Evolutionary conservation across 2,888 invertebrate genomes (phyloP).

Genomic region (Apotomis turbidana): DNA sequence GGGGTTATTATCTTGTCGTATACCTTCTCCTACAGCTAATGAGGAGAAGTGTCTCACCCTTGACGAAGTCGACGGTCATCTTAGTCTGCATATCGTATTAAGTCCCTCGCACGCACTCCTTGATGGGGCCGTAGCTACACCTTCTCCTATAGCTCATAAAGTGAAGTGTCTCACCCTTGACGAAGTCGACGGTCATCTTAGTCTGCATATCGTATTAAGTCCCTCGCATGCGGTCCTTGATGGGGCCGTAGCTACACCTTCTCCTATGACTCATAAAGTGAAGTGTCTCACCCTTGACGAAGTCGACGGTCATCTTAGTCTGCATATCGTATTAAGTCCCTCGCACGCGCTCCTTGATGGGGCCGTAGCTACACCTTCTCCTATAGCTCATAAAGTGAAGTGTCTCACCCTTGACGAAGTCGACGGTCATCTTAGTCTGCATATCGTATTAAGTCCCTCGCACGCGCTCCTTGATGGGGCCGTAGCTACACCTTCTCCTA

Average conservation of each 20-base stretch:
- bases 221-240: slow-evolving; percentile 90
- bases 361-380: too few relatives aligned
- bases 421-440: slow-evolving; percentile 95
- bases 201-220: slow-evolving; percentile 96
- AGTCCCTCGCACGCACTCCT: slow-evolving; percentile 91
- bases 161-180: slow-evolving; percentile 80
- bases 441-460: slow-evolving; percentile 92
- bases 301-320: slow-evolving; percentile 93
- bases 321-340: slow-evolving; percentile 95
- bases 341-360: slow-evolving; percentile 91
- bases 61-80: slow-evolving; percentile 95
- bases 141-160: too few relatives aligned
- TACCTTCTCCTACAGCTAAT: too few relatives aligned
- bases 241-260: too few relatives aligned
- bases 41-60: slow-evolving; percentile 69
- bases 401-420: slow-evolving; percentile 88
- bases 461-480: slow-evolving; percentile 92
- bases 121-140: slow-evolving; percentile 90
- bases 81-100: slow-evolving; percentile 95
- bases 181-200: slow-evolving; percentile 94
- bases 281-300: slow-evolving; percentile 86
- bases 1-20: too few relatives aligned
- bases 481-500: too few relatives aligned
- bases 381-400: background rate
- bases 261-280: too few relatives aligned